Percentiles rank a stretch among this genome's conserved stretches.
phyloP scores from a whole-genome alignment of 2,113 vertebrate species.

The Hemicordylus capensis region DNA sequence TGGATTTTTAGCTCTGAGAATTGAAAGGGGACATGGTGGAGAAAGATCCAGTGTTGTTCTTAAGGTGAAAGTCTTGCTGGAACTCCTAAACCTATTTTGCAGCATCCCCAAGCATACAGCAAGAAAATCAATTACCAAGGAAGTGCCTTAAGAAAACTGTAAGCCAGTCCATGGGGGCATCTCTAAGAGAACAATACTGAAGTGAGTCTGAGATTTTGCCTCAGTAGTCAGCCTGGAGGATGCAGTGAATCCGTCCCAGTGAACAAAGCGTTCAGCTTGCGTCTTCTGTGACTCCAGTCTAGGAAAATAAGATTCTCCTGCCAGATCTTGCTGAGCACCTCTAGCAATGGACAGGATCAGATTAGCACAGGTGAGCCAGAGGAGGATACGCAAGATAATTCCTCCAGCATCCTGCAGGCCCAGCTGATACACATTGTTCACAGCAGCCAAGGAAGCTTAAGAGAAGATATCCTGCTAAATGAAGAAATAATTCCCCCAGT shows the following conservation, averaged over 20 bases:
- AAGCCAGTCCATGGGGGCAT: background rate
- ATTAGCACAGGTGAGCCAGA: background rate
- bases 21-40: background rate
- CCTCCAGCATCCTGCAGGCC: background rate
- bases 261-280: background rate
- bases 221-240: background rate
- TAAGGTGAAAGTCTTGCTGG: background rate
- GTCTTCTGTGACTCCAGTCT: background rate
- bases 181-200: slow-evolving; percentile 16
- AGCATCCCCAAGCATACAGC: background rate
- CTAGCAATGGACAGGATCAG: background rate
- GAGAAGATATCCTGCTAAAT: slow-evolving; percentile 14
- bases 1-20: background rate
- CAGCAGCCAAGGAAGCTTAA: background rate
- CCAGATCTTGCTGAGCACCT: slow-evolving; percentile 14
- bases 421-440: rapidly evolving
- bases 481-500: slow-evolving; percentile 4
- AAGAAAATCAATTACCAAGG: background rate
- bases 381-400: background rate
- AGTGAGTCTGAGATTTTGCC: background rate
- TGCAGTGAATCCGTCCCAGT: background rate
- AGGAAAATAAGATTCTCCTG: slow-evolving; percentile 14
- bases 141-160: background rate
- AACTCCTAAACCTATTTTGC: background rate
- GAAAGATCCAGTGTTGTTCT: background rate